Evolutionary conservation across 30 jellyfish, hydroid and myxozoan genomes (phyloP).

Genomic region (Pelagia noctiluca): DNA sequence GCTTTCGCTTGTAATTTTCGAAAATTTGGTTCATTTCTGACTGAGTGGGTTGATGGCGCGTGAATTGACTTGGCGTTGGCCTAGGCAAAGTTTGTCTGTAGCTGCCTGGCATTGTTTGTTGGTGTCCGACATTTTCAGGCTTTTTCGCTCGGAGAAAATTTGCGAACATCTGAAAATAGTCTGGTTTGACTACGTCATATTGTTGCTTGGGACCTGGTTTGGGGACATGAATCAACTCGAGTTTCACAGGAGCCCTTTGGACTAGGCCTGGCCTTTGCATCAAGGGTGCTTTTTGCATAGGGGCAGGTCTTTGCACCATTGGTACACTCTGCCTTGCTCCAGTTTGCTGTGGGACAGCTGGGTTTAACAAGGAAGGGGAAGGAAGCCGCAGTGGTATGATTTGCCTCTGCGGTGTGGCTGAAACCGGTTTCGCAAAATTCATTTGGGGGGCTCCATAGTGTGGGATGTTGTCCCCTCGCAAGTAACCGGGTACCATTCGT

Average conservation of each 20-base stretch:
- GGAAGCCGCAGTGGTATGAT: background rate
- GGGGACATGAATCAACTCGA: background rate
- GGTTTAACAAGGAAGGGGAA: background rate
- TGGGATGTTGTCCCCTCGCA: constrained; percentile 61
- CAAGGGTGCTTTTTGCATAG: no score
- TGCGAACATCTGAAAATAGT: constrained; percentile 50
- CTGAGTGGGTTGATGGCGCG: background rate
- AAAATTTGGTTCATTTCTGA: background rate
- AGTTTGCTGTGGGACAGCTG: background rate
- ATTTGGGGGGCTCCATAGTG: background rate
- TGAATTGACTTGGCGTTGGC: background rate
- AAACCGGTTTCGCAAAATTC: background rate
- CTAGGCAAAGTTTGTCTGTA: background rate
- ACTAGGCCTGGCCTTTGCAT: constrained; percentile 1
- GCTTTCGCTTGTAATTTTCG: background rate
- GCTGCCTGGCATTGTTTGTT: background rate
- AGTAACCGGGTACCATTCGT: constrained; percentile 60
- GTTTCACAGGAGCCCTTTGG: background rate
- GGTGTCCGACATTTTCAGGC: background rate
- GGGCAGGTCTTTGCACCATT: background rate
- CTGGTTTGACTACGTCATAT: constrained; percentile 43
- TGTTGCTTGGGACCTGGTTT: no score
- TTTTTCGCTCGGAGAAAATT: constrained; percentile 41
- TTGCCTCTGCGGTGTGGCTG: background rate
- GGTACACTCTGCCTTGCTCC: background rate